These are phyloP conservation scores for Gymnorhina tibicen DNA, from an alignment of 2,113 vertebrate genomes.

Conservation along the genomic window DNA sequence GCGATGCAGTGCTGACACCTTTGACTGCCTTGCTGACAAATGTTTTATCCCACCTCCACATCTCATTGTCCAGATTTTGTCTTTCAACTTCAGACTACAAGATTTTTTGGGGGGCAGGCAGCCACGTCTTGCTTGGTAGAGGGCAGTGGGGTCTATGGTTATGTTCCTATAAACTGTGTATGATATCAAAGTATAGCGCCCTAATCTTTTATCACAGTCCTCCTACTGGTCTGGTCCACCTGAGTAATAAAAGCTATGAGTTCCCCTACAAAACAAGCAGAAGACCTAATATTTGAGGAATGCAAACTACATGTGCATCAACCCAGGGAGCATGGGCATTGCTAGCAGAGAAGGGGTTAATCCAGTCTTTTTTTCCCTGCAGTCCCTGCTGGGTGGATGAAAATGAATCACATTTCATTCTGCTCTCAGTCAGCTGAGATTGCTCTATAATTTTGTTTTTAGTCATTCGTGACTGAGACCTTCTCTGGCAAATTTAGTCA, in stretches of 20 bases:
- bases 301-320: neutral
- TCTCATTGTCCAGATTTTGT: neutral
- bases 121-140: neutral
- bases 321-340: neutral
- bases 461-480: conserved; percentile 74
- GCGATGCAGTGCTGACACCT: neutral
- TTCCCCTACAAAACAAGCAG: neutral
- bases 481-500: conserved; percentile 71
- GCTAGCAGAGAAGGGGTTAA: conserved; percentile 40
- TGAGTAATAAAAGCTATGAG: neutral
- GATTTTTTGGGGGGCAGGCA: neutral
- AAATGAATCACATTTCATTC: conserved; percentile 75
- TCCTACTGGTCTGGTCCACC: neutral
- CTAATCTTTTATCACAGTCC: neutral
- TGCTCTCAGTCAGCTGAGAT: conserved; percentile 68
- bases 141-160: neutral
- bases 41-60: neutral
- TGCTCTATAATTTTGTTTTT: conserved; percentile 76
- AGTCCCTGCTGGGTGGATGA: conserved; percentile 56
- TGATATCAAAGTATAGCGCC: neutral
- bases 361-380: neutral
- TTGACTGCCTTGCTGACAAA: neutral
- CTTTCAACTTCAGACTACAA: neutral
- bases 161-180: neutral
- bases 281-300: neutral